Evolutionary conservation across 2,797 vertebrate species (phyloP), one percentile per base, ranked within the genome.

Genomic region (Scarus forsteni): DNA sequence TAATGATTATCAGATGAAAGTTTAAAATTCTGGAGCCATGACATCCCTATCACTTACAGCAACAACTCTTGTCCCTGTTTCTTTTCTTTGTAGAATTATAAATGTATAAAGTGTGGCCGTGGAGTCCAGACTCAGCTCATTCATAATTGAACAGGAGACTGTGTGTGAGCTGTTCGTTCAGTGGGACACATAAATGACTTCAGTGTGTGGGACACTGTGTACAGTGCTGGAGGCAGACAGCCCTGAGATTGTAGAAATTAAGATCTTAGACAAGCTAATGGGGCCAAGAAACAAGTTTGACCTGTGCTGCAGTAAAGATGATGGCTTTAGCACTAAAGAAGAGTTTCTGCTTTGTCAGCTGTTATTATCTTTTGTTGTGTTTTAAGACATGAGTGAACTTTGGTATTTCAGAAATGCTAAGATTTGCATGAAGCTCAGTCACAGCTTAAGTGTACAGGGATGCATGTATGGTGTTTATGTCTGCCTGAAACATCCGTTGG

Each of bases 111-210:
- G 16, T 27, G 8, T n/a, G 49, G 38, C 44, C 39, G 61, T 18
- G 5, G 6, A 49, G 49, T 75, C 36, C 56, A 6, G n/a, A 67
- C 63, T 64, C 13, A 6, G 61, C 36, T 11, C 51, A 48, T 73
- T 70, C 8, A 75, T 80, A 62, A 69, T 66, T 80, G 0, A 67
- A 45, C 34, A 65, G n/a, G 45, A 48, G 44, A 14, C 42, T 60
- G 48, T 59, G 50, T 38, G 50, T 45, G 64, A 62, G 53, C 74
- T 40, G 27, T 48, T n/a, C 66, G 27, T 70, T 85, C 44, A 66
- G 50, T 6, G 50, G 61, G 59, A 66, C 16, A 63, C 62, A 44
- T 3, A 18, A 15, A 27, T 55, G 45, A 68, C 16, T 35, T 27
- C 0, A 16, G 55, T 60, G 6, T 38, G 34, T 39, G 36, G 43